A percentile compares a stretch with the other conserved stretches of the same genome.
phyloP scores from a whole-genome alignment of 1,140 invertebrate species.

The Lepidostoma basale region DNA sequence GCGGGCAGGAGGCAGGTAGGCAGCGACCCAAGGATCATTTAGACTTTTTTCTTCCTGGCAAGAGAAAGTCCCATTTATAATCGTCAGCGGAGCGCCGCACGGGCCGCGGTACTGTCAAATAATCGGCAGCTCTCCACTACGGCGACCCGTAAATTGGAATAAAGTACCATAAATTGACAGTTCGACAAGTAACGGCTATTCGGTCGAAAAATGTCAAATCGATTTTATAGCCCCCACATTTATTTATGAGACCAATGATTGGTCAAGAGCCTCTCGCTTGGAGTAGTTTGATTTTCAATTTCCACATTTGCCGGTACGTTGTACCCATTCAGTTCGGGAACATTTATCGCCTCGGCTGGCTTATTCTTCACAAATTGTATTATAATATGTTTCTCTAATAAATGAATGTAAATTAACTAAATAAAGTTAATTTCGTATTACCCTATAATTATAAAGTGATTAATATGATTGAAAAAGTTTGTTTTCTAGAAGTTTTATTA shows the following conservation, averaged over 20 bases:
- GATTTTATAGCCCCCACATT: constrained; percentile 13
- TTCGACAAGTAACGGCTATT: constrained; percentile 2
- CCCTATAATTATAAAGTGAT: no score
- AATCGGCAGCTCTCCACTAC: neutral
- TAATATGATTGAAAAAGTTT: no score
- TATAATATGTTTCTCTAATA: no score
- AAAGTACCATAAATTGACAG: constrained; percentile 10
- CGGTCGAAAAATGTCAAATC: constrained; percentile 11
- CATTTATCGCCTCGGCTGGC: no score
- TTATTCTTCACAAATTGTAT: no score
- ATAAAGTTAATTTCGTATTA: no score
- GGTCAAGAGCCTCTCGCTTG: neutral
- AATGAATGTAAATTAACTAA: no score
- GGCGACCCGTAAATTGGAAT: constrained; percentile 18
- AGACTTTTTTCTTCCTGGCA: no score
- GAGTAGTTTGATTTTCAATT: constrained; percentile 3
- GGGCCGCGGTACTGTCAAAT: neutral
- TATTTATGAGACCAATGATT: constrained; percentile 13
- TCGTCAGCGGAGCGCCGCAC: neutral
- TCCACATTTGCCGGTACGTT: neutral
- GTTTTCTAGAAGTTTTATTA: no score
- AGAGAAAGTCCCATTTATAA: neutral
- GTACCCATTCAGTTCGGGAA: no score
- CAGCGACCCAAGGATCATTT: no score
- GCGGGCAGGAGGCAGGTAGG: no score